These are phyloP conservation scores for Acanthoscelides obtectus DNA, from an alignment of 2,888 invertebrate genomes.

Conservation along the genomic window DNA sequence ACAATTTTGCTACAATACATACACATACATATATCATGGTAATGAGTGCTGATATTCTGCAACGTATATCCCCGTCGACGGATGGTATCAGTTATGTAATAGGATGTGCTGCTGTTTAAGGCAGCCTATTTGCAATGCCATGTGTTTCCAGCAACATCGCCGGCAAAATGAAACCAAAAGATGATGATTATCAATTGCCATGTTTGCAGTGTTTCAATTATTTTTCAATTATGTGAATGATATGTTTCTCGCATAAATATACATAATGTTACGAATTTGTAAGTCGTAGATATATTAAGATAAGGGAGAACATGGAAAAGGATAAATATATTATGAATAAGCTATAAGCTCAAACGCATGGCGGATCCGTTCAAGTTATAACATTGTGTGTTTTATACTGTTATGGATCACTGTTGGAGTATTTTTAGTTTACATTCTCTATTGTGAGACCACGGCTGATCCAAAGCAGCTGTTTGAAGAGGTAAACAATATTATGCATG, in stretches of 20 bases:
- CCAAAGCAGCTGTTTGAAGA: too few relatives aligned
- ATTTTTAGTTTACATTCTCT: too few relatives aligned
- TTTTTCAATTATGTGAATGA: not conserved
- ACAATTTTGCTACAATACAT: not conserved
- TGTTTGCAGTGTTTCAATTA: not conserved
- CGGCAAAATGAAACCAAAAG: not conserved
- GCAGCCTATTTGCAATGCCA: not conserved
- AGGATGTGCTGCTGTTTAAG: not conserved
- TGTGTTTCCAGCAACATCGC: not conserved
- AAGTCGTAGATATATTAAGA: not conserved
- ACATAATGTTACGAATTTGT: not conserved
- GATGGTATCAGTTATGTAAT: not conserved
- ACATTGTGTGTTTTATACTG: too few relatives aligned
- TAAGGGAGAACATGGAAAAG: not conserved
- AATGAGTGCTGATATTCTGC: not conserved
- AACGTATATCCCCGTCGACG: not conserved
- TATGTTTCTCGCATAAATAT: not conserved
- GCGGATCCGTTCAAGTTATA: too few relatives aligned
- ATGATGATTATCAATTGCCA: not conserved
- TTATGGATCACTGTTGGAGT: too few relatives aligned
- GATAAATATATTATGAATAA: not conserved
- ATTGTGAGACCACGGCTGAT: too few relatives aligned
- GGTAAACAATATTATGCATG: too few relatives aligned
- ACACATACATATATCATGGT: not conserved
- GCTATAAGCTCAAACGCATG: too few relatives aligned